These are phyloP conservation scores for Phorcus lineatus DNA, from an alignment of 2,888 invertebrate species.

Conservation along the genomic window DNA sequence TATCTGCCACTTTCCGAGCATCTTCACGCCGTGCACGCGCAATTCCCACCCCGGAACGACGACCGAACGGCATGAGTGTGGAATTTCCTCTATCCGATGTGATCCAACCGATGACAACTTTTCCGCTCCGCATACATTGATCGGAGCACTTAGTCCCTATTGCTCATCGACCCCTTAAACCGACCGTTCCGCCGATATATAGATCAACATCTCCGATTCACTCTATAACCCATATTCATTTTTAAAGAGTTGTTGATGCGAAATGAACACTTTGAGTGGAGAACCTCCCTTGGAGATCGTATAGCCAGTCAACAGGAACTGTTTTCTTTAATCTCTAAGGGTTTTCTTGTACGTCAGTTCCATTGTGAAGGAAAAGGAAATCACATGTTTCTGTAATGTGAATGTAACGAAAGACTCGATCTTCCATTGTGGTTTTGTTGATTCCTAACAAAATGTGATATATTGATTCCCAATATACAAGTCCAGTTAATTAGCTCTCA, in stretches of 20 bases:
- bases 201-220: neutral
- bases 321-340: too few relatives aligned
- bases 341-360: too few relatives aligned
- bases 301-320: too few relatives aligned
- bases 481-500: too few relatives aligned
- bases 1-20: neutral
- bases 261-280: too few relatives aligned
- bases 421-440: neutral
- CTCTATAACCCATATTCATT: slow-evolving; percentile 1
- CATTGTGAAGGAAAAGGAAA: neutral
- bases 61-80: neutral
- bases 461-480: neutral
- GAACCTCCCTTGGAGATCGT: too few relatives aligned
- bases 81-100: neutral
- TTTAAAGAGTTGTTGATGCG: neutral
- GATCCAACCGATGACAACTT: neutral
- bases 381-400: neutral
- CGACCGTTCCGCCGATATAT: neutral
- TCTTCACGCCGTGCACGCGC: neutral
- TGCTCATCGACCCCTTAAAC: neutral
- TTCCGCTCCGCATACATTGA: neutral
- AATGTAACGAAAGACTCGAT: neutral
- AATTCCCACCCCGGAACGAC: neutral
- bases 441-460: neutral
- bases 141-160: neutral